Conservation (phyloP, 2,113 vertebrate species). For the Ariopsis seemanni region DNA sequence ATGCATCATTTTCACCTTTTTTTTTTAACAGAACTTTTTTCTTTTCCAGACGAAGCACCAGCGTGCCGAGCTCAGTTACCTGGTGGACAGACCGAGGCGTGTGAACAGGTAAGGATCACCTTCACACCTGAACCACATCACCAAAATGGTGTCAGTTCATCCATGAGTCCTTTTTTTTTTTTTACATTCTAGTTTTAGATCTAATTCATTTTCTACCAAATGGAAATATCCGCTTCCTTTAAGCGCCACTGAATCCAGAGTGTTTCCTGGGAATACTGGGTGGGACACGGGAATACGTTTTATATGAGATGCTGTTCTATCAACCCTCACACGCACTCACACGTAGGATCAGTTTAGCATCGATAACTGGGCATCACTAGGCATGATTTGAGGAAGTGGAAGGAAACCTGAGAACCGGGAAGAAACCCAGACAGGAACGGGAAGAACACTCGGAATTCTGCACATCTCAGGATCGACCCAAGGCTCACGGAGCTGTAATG, state of each 20-base stretch:
- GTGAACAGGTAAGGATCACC: conserved; percentile 91
- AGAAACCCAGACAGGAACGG: background rate
- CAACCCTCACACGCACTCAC: background rate
- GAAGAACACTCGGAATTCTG: background rate
- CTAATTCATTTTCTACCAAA: no score
- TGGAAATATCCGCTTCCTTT: background rate
- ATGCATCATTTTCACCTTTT: background rate
- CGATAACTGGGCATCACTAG: background rate
- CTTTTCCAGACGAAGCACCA: conserved; percentile 93
- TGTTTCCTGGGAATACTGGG: background rate
- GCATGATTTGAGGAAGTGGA: background rate
- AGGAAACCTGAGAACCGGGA: background rate
- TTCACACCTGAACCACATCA: background rate
- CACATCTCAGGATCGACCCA: background rate
- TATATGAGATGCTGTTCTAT: background rate
- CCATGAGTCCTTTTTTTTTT: background rate
- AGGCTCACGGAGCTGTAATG: background rate
- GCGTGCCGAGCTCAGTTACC: conserved; percentile 95
- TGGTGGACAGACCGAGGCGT: conserved; percentile 94
- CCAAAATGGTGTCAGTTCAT: background rate
- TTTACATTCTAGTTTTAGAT: background rate
- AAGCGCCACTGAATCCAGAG: background rate
- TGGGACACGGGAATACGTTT: no score
- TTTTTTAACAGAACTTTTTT: conserved; percentile 17
- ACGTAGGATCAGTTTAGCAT: no score